Evolutionary conservation across 2,888 invertebrate genomes (phyloP), one percentile per base, ranked within the genome.

Genomic region (Apamea anceps): DNA sequence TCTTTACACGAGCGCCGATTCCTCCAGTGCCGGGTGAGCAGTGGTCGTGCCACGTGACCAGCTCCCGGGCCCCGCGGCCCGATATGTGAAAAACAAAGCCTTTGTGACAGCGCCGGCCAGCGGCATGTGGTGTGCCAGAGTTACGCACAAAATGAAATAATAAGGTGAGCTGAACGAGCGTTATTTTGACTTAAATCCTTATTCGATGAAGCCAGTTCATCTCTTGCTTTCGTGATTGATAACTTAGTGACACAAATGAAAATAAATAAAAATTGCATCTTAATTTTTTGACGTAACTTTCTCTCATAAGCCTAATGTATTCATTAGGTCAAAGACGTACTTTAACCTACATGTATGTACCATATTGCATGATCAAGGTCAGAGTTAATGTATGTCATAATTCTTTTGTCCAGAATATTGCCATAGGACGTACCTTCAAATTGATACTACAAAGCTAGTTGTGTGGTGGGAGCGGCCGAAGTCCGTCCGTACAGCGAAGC

Each of bases 61-160:
- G 80, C 85, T 86, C 82, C 82, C 71, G 80, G 81, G 84, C 72
- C 83, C 77, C 81, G 84, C 85, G 85, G 85, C 76, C 48, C 90
- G 94, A 92, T 90, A 95, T 95, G 96, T 95, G 94, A 94, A 92
- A 90, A 90, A 90, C 91, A 90, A 89, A 90, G 88, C 89, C 91
- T 89, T 90, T 91, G 92, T 94, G 93, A 92, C 90, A 89, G 85
- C 91, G 88, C 92, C 93, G 91, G 91, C 90, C 91, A 91, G 90
- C 91, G 92, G 90, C 92, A 96, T 95, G 96, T 92, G 93, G 94
- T 90, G 92, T 91, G 91, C 90, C 91, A 90, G 90, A 90, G 86
- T 89, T 88, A 89, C 93, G 89, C 93, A 92, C 94, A 96, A 95
- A 92, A 96, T 97, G 96, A 96, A 96, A 96, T 96, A 96, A 95